phyloP scores from a whole-genome alignment of 2,113 vertebrate species.

The Cathartes aura region DNA sequence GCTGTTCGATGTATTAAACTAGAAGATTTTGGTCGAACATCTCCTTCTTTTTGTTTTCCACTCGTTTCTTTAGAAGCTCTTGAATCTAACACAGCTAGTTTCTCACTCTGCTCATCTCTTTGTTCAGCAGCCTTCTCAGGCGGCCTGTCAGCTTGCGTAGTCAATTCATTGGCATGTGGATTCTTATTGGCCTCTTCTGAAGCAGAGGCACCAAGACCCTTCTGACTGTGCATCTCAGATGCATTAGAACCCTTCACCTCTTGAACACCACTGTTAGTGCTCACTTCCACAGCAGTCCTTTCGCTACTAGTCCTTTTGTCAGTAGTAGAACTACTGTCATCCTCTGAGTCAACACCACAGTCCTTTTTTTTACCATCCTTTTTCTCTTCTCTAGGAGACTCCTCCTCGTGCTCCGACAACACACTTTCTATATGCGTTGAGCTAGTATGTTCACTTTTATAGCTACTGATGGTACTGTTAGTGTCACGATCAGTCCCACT shows the following conservation, averaged over 20 bases:
- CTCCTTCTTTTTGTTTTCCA: conserved; percentile 81
- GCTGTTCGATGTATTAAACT: conserved; percentile 84
- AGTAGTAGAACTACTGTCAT: conserved; percentile 69
- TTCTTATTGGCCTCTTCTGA: conserved; percentile 97
- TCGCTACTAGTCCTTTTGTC: conserved; percentile 84
- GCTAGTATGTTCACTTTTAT: conserved; percentile 94
- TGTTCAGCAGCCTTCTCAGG: conserved; percentile 66
- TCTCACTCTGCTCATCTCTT: conserved; percentile 72
- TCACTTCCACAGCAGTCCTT: conserved; percentile 70
- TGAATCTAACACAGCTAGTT: conserved; percentile 66
- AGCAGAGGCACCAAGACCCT: conserved; percentile 78
- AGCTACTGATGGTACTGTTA: conserved; percentile 96
- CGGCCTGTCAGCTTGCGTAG: conserved; percentile 70
- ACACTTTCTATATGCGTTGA: conserved; percentile 95
- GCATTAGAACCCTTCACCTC: conserved; percentile 57
- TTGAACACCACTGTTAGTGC: conserved; percentile 24
- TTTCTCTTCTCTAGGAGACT: conserved; percentile 83
- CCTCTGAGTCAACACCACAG: conserved; percentile 74
- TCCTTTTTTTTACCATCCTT: conserved; percentile 58
- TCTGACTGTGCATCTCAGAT: conserved; percentile 61
- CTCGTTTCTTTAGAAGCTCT: conserved; percentile 74
- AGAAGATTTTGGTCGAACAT: conserved; percentile 81
- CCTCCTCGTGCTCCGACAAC: conserved; percentile 83
- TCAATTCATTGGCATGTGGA: conserved; percentile 94
- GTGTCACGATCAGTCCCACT: conserved; percentile 95